These are phyloP conservation scores for Ichneumon xanthorius DNA, from an alignment of 2,888 invertebrate species.

Conservation along the genomic window DNA sequence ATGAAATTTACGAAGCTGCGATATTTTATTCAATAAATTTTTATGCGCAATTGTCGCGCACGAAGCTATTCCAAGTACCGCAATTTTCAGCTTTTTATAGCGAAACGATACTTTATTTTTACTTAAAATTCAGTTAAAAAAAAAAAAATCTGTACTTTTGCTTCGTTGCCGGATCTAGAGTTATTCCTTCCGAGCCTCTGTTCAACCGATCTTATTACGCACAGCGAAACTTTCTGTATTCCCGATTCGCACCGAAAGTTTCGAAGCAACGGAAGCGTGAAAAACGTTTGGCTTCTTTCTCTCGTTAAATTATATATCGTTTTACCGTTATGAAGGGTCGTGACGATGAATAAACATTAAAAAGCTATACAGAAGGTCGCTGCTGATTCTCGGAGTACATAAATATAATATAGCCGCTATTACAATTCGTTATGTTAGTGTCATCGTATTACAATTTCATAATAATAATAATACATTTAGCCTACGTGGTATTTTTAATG, in stretches of 20 bases:
- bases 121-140: conserved; percentile 40
- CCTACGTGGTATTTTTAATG: conserved; percentile 79
- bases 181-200: conserved; percentile 24
- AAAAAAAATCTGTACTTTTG: conserved; percentile 28
- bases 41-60: conserved; percentile 56
- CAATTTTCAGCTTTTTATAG: conserved; percentile 38
- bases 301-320: conserved; percentile 44
- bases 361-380: conserved; percentile 65
- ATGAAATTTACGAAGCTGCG: conserved; percentile 63
- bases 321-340: conserved; percentile 48
- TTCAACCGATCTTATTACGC: conserved; percentile 23
- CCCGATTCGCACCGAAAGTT: conserved; percentile 31
- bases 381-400: conserved; percentile 78
- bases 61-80: conserved; percentile 58
- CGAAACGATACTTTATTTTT: conserved; percentile 55
- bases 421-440: conserved; percentile 83
- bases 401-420: conserved; percentile 83
- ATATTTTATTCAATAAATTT: conserved; percentile 59
- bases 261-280: conserved; percentile 17
- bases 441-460: conserved; percentile 80
- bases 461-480: conserved; percentile 81
- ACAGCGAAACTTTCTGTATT: conserved; percentile 2
- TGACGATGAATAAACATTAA: conserved; percentile 60
- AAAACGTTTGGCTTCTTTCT: conserved; percentile 27
- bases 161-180: conserved; percentile 53